Evolutionary conservation across 2,888 invertebrate species (phyloP).

Genomic region (Eupithecia pulchellata): DNA sequence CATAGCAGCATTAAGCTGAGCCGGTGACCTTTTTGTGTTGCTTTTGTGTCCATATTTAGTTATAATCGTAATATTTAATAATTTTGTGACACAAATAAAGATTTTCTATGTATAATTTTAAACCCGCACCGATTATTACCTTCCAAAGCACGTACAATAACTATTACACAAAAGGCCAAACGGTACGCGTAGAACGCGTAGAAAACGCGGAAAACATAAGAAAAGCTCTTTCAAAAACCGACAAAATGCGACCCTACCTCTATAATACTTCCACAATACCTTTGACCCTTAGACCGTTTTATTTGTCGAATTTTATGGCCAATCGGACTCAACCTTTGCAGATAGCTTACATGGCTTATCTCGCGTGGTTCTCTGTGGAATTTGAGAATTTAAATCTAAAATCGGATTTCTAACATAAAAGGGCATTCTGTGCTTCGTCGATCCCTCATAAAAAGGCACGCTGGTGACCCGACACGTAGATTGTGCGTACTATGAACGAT

Average conservation of each 20-base stretch:
- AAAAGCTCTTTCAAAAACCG: slow-evolving; percentile 6
- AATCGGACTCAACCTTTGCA: slow-evolving; percentile 23
- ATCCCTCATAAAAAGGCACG: slow-evolving; percentile 41
- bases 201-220: slow-evolving; percentile 1
- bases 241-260: slow-evolving; percentile 11
- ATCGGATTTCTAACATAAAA: slow-evolving; percentile 45
- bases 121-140: not conserved
- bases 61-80: too few relatives aligned
- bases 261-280: slow-evolving; percentile 15
- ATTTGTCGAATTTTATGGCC: slow-evolving; percentile 26
- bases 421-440: slow-evolving; percentile 39
- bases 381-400: slow-evolving; percentile 35
- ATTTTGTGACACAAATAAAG: too few relatives aligned
- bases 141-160: not conserved
- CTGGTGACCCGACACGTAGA: not conserved
- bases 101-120: not conserved
- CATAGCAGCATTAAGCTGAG: too few relatives aligned
- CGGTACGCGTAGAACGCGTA: not conserved
- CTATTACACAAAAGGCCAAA: not conserved
- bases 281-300: slow-evolving; percentile 23
- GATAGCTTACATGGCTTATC: slow-evolving; percentile 29
- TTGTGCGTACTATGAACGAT: not conserved
- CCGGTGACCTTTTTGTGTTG: too few relatives aligned
- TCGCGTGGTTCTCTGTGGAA: slow-evolving; percentile 39
- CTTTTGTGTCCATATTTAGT: too few relatives aligned